phyloP scores from a whole-genome alignment of 2,113 vertebrate genomes.

The Corythornis cristatus region DNA sequence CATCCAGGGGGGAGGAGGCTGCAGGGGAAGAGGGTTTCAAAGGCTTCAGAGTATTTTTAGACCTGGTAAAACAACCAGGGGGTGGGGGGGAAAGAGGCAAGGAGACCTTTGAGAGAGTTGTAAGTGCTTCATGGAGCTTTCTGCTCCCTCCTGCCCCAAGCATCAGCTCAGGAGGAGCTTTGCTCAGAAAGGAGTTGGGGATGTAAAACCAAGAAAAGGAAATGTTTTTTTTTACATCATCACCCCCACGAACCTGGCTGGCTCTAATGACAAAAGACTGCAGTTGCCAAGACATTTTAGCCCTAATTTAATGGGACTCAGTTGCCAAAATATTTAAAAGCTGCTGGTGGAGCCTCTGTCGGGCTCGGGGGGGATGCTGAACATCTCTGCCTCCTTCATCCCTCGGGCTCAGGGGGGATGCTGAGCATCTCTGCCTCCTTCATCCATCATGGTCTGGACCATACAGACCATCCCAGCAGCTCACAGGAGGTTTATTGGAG shows the following conservation, averaged over 20 bases:
- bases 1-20: slow-evolving; percentile 42
- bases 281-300: background rate
- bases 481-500: background rate
- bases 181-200: background rate
- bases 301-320: background rate
- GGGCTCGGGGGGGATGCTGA: background rate
- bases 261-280: background rate
- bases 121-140: background rate
- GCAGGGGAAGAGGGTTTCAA: slow-evolving; percentile 40
- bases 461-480: rapidly evolving
- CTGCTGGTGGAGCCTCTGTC: rapidly evolving
- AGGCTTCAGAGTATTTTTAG: slow-evolving; percentile 49
- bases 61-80: slow-evolving; percentile 30
- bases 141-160: background rate
- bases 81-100: background rate
- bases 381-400: background rate
- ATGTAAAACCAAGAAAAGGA: background rate
- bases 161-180: background rate
- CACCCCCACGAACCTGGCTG: rapidly evolving
- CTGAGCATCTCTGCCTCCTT: background rate
- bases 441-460: rapidly evolving
- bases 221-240: background rate
- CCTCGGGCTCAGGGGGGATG: rapidly evolving
- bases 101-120: background rate
- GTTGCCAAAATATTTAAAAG: background rate